Evolutionary conservation across 2,797 vertebrate species (phyloP), one percentile per base, ranked within the genome.

Genomic region (Emydoidea blandingii): DNA sequence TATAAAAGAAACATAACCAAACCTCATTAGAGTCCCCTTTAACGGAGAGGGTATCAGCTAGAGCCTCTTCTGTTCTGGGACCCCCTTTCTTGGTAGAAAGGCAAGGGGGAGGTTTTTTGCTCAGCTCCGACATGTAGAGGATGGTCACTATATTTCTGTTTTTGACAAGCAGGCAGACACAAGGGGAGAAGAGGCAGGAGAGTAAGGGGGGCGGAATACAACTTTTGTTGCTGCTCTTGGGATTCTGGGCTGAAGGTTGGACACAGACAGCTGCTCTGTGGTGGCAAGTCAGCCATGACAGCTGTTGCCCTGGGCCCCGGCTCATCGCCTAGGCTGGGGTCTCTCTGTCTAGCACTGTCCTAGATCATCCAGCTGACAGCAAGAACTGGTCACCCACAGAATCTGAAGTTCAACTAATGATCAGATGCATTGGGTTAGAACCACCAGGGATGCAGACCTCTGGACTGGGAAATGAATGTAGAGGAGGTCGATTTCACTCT

Each of bases 401-500:
- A 82, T 9, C 25, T n/a, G 3, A 0, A 4, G 27, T 54, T 84
- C 29, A 10, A 2, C 12, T 8, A 23, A 1, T 2, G 12, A 21
- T 2, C 79, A 9, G 54, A 9, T 3, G 3, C 78, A 21, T 6
- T 15, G 7, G 1, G 12, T 10, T 91, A 79, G 49, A 37, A 59
- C 18, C 14, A 12, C 12, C 44, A 37, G 31, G 21, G 23, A 25
- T 47, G 12, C 4, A n/a, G 5, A 1, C 0, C 3, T 4, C 18
- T 11, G 23, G 37, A 1, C 41, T 62, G 4, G 76, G 65, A 83
- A 87, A 2, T 16, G 23, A 9, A 11, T 78, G 5, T 4, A 15
- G 8, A 2, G 19, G 4, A 86, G 62, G 8, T 1, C 57, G 16
- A 62, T 47, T 88, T 78, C 31, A 72, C 5, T 37, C 76, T 25